Conservation (phyloP, 2,888 invertebrate genomes). For the Habroteleia sp. region DNA sequence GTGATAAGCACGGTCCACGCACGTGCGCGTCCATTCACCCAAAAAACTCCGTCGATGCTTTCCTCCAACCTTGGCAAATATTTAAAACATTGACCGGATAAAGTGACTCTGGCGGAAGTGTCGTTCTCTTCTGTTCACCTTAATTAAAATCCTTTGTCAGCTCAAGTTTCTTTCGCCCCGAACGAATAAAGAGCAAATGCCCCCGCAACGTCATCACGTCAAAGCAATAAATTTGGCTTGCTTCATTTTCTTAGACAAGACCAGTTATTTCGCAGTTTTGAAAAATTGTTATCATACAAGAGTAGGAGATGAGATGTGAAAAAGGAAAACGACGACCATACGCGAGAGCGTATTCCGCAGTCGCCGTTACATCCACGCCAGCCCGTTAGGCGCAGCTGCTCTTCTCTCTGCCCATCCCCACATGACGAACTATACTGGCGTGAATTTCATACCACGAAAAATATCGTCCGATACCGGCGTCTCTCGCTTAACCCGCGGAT, state of each 20-base stretch:
- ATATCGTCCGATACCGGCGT: conserved; percentile 67
- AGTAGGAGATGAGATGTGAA: conserved; percentile 3
- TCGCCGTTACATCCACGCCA: conserved; percentile 60
- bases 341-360: conserved; percentile 35
- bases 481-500: conserved; percentile 50
- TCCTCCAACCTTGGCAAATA: neutral
- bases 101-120: neutral
- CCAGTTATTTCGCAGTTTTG: conserved; percentile 22
- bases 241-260: conserved; percentile 30
- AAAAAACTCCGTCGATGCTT: conserved; percentile 10
- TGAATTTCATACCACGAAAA: conserved; percentile 74
- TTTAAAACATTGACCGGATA: conserved; percentile 9
- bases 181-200: neutral
- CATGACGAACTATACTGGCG: conserved; percentile 70
- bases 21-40: conserved; percentile 54
- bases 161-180: neutral
- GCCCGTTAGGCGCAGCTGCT: conserved; percentile 73
- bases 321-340: conserved; percentile 12
- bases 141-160: conserved; percentile 3
- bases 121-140: neutral
- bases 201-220: neutral
- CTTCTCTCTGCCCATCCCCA: conserved; percentile 60
- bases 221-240: conserved; percentile 5
- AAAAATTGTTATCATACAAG: conserved; percentile 45
- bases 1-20: conserved; percentile 53